Base-by-base conservation (phyloP, 2,888 invertebrate genomes). In the Pegoplata infirma region DNA sequence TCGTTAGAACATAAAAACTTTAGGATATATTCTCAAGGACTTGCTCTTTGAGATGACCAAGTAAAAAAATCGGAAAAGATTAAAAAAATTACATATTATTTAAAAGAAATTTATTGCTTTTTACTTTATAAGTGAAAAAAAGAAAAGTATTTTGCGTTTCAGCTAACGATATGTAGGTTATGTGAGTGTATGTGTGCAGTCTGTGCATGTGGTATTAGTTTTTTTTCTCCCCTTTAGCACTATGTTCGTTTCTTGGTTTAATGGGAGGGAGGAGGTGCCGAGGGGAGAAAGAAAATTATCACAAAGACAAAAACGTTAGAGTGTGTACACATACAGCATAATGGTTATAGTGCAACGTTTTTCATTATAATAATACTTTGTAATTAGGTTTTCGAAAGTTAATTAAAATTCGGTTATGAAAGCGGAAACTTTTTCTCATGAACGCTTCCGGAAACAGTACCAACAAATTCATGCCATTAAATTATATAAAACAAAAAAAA, bases 321-420 rank as follows among this genome's bases (percentile, higher is more conserved):
- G 14, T 55, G 74, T 55, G 47, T 59, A 53, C 32, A 40, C 28
- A 51, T 44, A 17, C 72, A 55, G 5, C 4, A 25, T 61, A 59
- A 46, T 56, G 51, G 36, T 49, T 67, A 56, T 75, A 75, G 59
- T 67, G 76, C 63, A 71, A 40, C 64, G 75, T 80, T 85, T 87
- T 87, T 87, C 86, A 87, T 87, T 86, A 87, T 88, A 85, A 88
- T 88, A 87, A 88, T 88, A 86, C 87, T 87, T 88, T 88, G 86
- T 88, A 88, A 88, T 88, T 88, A 88, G 88, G 88, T 88, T 88
- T 87, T 87, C 85, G 86, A 88, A 88, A 88, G 88, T 88, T 88
- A 88, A 88, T 88, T 88, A 88, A 88, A 88, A 88, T 88, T 88
- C 87, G 86, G 88, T 88, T 88, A 87, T 87, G 86, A 88, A 88